A percentile compares a stretch with the other conserved stretches of the same genome.
Evolutionary conservation across 2,113 vertebrate genomes (phyloP).

Genomic region (Urocolius indicus): DNA sequence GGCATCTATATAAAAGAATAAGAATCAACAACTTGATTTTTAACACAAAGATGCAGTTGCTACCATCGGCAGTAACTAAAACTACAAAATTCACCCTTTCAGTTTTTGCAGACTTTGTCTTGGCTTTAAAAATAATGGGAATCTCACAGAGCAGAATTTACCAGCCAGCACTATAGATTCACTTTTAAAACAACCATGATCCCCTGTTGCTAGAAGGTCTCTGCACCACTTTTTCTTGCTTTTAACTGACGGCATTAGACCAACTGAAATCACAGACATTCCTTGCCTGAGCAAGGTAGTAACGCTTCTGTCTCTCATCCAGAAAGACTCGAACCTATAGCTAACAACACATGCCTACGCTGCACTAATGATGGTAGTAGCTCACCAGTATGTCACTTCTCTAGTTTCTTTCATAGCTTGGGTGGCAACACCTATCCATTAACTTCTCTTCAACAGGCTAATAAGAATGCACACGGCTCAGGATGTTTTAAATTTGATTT

Average conservation of each 20-base stretch:
- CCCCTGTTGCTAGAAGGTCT: constrained; percentile 3
- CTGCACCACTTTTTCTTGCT: background rate
- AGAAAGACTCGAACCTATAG: background rate
- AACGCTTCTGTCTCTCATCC: background rate
- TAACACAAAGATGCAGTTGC: constrained; percentile 65
- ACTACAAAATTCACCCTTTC: constrained; percentile 31
- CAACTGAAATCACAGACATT: background rate
- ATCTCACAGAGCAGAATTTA: constrained; percentile 13
- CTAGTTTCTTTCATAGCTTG: constrained; percentile 25
- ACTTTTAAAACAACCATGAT: constrained; percentile 57
- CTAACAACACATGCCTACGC: background rate
- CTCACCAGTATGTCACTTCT: constrained; percentile 10
- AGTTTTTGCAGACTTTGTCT: constrained; percentile 40
- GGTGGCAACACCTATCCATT: constrained; percentile 13
- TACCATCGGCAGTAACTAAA: constrained; percentile 54
- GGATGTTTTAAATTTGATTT: background rate
- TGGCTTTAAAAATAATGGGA: constrained; percentile 34
- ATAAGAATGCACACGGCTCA: constrained; percentile 53
- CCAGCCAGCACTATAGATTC: constrained; percentile 22
- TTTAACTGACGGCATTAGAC: constrained; percentile 6
- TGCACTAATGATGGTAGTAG: background rate
- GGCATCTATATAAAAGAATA: constrained; percentile 57
- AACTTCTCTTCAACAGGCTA: constrained; percentile 54
- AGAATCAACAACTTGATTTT: constrained; percentile 71
- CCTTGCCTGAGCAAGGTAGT: constrained; percentile 2